phyloP scores from a whole-genome alignment of 35 echinoderm and acorn worm genomes.

The Apostichopus japonicus region DNA sequence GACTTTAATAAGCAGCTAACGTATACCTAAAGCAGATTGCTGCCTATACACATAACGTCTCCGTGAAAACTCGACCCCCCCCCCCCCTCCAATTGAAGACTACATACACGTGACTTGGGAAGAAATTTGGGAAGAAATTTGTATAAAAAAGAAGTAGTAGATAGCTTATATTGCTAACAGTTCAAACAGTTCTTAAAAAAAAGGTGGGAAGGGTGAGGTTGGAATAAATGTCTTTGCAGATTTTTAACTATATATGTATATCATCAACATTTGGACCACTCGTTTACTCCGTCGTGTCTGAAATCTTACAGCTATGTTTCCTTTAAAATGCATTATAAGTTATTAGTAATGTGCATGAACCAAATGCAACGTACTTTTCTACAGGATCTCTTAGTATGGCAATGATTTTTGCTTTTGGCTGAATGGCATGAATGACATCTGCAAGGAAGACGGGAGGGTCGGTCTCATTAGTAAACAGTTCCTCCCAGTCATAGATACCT shows the following conservation, averaged over 20 bases:
- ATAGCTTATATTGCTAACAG: too few relatives aligned
- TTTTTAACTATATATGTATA: too few relatives aligned
- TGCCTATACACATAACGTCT: background rate
- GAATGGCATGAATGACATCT: constrained; percentile 33
- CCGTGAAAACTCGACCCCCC: background rate
- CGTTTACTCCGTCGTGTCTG: too few relatives aligned
- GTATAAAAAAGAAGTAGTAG: too few relatives aligned
- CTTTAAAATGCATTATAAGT: too few relatives aligned
- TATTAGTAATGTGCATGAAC: too few relatives aligned
- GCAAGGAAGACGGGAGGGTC: constrained; percentile 28
- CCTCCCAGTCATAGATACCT: constrained; percentile 19
- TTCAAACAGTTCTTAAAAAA: too few relatives aligned
- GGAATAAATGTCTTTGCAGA: too few relatives aligned
- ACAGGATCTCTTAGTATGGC: constrained; percentile 53
- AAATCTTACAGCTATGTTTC: too few relatives aligned
- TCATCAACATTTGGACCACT: too few relatives aligned
- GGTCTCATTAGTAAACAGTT: background rate
- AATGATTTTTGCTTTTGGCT: constrained; percentile 39
- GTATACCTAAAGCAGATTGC: background rate
- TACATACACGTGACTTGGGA: background rate
- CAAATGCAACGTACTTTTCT: constrained; percentile 14
- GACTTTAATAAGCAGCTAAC: background rate
- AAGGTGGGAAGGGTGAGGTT: too few relatives aligned
- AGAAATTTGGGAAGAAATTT: background rate
- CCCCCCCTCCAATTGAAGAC: too few relatives aligned